phyloP scores from a whole-genome alignment of 1,140 invertebrate genomes.

The Eumeta japonica region DNA sequence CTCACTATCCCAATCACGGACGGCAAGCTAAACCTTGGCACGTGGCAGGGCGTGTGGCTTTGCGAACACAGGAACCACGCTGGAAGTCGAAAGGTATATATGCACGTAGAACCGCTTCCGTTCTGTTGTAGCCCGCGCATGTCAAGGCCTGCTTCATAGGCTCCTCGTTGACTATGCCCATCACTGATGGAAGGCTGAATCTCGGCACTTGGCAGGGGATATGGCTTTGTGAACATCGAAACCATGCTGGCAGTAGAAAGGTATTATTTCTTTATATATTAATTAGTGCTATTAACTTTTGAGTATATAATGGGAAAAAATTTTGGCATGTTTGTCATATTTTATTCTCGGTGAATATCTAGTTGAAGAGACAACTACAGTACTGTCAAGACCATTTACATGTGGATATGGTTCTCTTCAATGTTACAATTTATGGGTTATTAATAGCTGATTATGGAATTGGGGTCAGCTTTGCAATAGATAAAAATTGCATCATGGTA shows the following conservation, averaged over 20 bases:
- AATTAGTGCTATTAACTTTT: constrained; percentile 3
- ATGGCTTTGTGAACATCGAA: constrained; percentile 91
- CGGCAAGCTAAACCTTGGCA: constrained; percentile 90
- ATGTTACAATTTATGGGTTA: no score
- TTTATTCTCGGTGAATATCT: no score
- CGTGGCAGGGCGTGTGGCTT: constrained; percentile 97
- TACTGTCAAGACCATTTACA: no score
- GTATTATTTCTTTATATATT: no score
- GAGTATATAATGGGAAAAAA: constrained; percentile 7
- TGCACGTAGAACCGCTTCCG: constrained; percentile 10
- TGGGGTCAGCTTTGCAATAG: no score
- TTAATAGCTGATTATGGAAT: no score
- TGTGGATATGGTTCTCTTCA: no score
- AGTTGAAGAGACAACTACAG: no score
- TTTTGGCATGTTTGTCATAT: not conserved
- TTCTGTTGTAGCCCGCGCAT: constrained; percentile 77
- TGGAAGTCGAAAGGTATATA: constrained; percentile 76
- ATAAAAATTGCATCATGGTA: no score
- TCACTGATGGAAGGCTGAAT: constrained; percentile 60
- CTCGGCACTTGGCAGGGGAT: constrained; percentile 76
- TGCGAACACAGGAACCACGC: constrained; percentile 96
- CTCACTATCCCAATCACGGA: constrained; percentile 94
- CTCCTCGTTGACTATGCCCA: constrained; percentile 86
- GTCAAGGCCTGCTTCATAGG: constrained; percentile 91
- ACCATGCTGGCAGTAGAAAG: constrained; percentile 83